Base-by-base conservation (phyloP, 2,797 vertebrate species). In the Myripristis jacobus region DNA sequence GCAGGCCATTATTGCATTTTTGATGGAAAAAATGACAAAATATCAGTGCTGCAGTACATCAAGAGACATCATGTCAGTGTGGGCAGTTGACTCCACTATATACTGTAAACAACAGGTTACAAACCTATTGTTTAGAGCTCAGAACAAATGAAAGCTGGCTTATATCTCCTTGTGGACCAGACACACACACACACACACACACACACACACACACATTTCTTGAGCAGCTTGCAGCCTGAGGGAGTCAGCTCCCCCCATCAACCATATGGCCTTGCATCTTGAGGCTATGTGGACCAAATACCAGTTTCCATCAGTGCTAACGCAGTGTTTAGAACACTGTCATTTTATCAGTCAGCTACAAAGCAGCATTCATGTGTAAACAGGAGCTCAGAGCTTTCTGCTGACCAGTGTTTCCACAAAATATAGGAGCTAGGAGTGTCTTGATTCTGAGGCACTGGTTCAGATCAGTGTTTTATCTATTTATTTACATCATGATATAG, bases 171-270 rank as follows among this genome's bases (percentile, higher is more conserved):
- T 34, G 8, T 62, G 51, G 66, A 80, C 34, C 34, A 53, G 12
- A 16, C 51, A 27, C 51, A 16, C 52, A 31, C 36, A 38, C 38
- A 61, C 36, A 43, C 25, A 18, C 52, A 18, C 16, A n/a, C 52
- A 34, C 34, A 54, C 25, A n/a, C 65, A 80, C 73, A 75, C 68
- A 79, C 63, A 81, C 13, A 77, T 77, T 80, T 77, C 25, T 29
- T 21, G 81, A 89, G 78, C 87, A 90, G 88, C 87, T 88, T 90
- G 89, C 66, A 81, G 86, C 87, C 89, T 82, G 47, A 58, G 82
- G 88, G 80, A 82, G 56, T 62, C 78, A 43, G 36, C 71, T 75
- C 60, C 70, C 66, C 66, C 73, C 54, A 63, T 71, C 73, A 29
- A 77, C 87, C 89, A 90, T 90, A 90, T 91, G 91, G 79, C 68